Conservation (phyloP, 2,888 invertebrate species). For the Drosophila ezoana region DNA sequence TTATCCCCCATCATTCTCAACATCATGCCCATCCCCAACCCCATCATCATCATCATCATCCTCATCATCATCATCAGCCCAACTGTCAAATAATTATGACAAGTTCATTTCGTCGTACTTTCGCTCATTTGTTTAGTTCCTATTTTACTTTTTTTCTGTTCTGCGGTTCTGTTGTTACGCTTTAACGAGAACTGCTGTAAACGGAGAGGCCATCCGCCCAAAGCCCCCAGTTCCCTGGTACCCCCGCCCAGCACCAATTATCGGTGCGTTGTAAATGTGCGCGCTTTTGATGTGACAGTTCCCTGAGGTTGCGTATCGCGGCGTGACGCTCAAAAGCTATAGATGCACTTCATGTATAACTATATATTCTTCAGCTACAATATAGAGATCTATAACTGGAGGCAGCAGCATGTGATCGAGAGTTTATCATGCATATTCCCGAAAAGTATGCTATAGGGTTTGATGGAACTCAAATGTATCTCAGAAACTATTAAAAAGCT, state of each 20-base stretch:
- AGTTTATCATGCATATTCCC: background rate
- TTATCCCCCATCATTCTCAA: slow-evolving; percentile 14
- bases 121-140: slow-evolving; percentile 73
- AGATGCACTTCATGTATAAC: slow-evolving; percentile 24
- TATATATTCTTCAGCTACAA: slow-evolving; percentile 5
- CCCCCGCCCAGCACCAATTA: slow-evolving; percentile 72
- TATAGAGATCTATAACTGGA: background rate
- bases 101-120: slow-evolving; percentile 81
- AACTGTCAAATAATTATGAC: slow-evolving; percentile 83
- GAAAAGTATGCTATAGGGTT: slow-evolving; percentile 8
- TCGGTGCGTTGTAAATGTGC: slow-evolving; percentile 73
- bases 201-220: slow-evolving; percentile 35
- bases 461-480: background rate
- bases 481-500: background rate
- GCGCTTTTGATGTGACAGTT: slow-evolving; percentile 80
- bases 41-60: slow-evolving; percentile 1
- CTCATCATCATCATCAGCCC: slow-evolving; percentile 47
- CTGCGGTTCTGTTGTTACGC: slow-evolving; percentile 37
- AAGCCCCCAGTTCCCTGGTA: background rate
- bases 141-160: slow-evolving; percentile 26
- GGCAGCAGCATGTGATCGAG: slow-evolving; percentile 3
- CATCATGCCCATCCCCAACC: slow-evolving; percentile 4
- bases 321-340: slow-evolving; percentile 34
- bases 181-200: slow-evolving; percentile 72
- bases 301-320: slow-evolving; percentile 41